Evolutionary conservation across 2,797 vertebrate species (phyloP).

Genomic region (Antrozous pallidus): DNA sequence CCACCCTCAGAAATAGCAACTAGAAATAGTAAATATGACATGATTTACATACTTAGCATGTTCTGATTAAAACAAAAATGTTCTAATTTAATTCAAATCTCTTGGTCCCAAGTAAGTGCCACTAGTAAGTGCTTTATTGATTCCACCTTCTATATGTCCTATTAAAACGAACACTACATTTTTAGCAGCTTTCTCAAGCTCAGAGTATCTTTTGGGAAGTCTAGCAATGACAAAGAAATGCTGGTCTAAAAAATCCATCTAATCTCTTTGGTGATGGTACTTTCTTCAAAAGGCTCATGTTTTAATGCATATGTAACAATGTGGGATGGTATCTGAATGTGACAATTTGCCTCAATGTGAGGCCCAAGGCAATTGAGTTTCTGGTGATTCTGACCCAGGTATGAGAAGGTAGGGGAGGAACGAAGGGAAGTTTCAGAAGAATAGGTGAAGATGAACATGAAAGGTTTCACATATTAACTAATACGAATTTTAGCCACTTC

Average conservation of each 20-base stretch:
- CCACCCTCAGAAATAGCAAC: not conserved
- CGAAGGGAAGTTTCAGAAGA: not conserved
- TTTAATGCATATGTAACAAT: not conserved
- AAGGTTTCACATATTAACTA: not conserved
- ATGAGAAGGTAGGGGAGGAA: not conserved
- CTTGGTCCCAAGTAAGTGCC: not conserved
- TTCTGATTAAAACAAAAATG: not conserved
- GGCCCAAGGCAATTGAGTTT: not conserved
- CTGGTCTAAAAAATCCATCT: not conserved
- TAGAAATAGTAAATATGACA: conserved; percentile 25
- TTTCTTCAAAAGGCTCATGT: not conserved
- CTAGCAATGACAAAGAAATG: not conserved
- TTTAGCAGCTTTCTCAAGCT: not conserved
- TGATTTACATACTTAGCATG: not conserved
- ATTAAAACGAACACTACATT: not conserved
- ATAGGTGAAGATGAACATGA: not conserved
- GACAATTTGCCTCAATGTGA: not conserved
- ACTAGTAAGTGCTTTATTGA: not conserved
- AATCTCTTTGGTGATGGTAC: not conserved
- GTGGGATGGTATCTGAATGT: not conserved
- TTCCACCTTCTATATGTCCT: not conserved
- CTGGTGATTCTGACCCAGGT: not conserved
- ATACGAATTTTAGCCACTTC: not conserved
- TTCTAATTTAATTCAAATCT: conserved; percentile 45
- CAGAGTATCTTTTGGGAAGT: not conserved